phyloP scores from a whole-genome alignment of 2,888 invertebrate genomes.

The Holacanthella duospinosa region DNA sequence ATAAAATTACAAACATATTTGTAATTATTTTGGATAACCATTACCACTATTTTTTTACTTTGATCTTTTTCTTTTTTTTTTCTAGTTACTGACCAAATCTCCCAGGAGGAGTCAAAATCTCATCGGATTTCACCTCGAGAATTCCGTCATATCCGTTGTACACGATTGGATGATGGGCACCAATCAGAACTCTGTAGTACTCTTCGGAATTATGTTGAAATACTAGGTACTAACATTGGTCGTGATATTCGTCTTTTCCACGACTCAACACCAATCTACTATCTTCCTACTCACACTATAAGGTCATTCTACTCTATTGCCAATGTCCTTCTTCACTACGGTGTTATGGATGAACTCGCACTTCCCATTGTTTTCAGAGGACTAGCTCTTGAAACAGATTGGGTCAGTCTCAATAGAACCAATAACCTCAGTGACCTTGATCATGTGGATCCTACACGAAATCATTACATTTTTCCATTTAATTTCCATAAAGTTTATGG shows the following conservation, averaged over 20 bases:
- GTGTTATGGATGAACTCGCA: slow-evolving; percentile 38
- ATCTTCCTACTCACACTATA: slow-evolving; percentile 36
- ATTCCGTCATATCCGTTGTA: slow-evolving; percentile 38
- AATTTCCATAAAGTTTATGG: slow-evolving; percentile 36
- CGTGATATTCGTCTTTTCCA: slow-evolving; percentile 35
- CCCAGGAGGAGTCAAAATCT: slow-evolving; percentile 31
- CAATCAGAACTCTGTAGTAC: slow-evolving; percentile 37
- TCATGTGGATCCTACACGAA: slow-evolving; percentile 1
- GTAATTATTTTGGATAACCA: not conserved
- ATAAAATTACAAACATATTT: no score
- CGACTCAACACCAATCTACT: slow-evolving; percentile 38
- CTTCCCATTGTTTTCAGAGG: slow-evolving; percentile 38
- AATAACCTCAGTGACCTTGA: slow-evolving; percentile 18
- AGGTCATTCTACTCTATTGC: slow-evolving; percentile 38
- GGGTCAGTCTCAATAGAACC: slow-evolving; percentile 35
- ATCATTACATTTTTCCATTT: slow-evolving; percentile 36
- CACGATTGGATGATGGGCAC: slow-evolving; percentile 35
- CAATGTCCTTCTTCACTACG: slow-evolving; percentile 38
- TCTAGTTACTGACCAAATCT: slow-evolving; percentile 10
- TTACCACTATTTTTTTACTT: no score
- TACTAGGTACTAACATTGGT: slow-evolving; percentile 33
- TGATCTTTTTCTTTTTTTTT: not conserved
- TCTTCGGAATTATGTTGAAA: slow-evolving; percentile 34
- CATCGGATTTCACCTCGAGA: slow-evolving; percentile 37
- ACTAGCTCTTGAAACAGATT: slow-evolving; percentile 33